Conservation (phyloP, 2,888 invertebrate genomes). For the Andrena trimmerana region DNA sequence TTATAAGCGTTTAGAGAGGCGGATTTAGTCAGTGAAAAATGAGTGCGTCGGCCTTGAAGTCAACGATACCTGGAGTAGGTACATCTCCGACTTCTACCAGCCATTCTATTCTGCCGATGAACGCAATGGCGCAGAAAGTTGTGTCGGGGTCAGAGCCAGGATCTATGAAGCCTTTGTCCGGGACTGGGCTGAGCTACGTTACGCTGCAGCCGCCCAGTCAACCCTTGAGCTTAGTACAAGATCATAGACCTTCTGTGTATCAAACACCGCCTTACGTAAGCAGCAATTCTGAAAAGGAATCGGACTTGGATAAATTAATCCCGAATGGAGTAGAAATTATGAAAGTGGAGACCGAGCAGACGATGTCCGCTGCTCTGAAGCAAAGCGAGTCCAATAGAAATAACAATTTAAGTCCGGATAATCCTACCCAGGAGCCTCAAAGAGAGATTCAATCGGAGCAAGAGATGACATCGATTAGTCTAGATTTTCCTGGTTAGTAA, state of each 20-base stretch:
- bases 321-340: conserved; percentile 79
- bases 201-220: conserved; percentile 81
- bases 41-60: conserved; percentile 84
- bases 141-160: conserved; percentile 77
- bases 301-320: conserved; percentile 77
- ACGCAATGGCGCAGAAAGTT: conserved; percentile 83
- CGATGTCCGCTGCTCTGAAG: conserved; percentile 66
- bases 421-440: conserved; percentile 69
- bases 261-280: conserved; percentile 76
- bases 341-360: conserved; percentile 73
- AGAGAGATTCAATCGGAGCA: conserved; percentile 68
- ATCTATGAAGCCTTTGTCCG: conserved; percentile 81
- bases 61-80: conserved; percentile 83
- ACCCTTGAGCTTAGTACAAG: conserved; percentile 84
- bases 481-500: conserved; percentile 73
- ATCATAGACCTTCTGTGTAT: conserved; percentile 82
- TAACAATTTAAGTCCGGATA: conserved; percentile 79
- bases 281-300: conserved; percentile 74
- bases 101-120: conserved; percentile 83
- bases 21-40: conserved; percentile 68
- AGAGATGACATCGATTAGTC: conserved; percentile 54
- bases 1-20: conserved; percentile 49
- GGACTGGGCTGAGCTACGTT: conserved; percentile 80
- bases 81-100: conserved; percentile 79
- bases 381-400: conserved; percentile 78